Conservation (phyloP, 2,113 vertebrate species). For the Formicarius rufipectus region DNA sequence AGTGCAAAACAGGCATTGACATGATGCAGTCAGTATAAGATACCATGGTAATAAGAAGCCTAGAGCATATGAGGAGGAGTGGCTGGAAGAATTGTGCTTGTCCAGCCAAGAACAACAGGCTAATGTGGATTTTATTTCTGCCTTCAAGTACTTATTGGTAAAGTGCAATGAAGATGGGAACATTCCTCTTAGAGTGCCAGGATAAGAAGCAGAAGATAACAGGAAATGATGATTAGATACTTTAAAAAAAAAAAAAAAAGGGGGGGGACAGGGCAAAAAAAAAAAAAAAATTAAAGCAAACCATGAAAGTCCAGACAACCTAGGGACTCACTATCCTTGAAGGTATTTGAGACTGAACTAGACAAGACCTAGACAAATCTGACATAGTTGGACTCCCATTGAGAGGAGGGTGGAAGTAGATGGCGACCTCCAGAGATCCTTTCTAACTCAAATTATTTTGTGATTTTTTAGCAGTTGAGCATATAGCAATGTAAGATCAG, state of each 20-base stretch:
- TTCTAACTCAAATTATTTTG: background rate
- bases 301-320: background rate
- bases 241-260: rapidly evolving
- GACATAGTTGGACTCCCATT: background rate
- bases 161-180: background rate
- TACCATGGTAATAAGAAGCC: background rate
- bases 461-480: background rate
- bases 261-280: rapidly evolving
- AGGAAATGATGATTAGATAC: background rate
- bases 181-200: background rate
- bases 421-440: background rate
- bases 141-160: background rate
- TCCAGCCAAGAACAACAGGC: background rate
- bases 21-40: background rate
- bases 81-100: background rate
- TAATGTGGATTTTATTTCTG: background rate
- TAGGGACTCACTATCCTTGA: background rate
- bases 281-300: background rate
- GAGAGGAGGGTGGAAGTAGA: background rate
- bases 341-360: background rate
- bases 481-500: background rate
- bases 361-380: background rate
- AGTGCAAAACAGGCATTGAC: background rate
- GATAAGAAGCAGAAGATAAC: background rate
- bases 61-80: rapidly evolving